Base-by-base conservation (phyloP, 2,797 vertebrate genomes). In the Lepilemur ruficaudatus region DNA sequence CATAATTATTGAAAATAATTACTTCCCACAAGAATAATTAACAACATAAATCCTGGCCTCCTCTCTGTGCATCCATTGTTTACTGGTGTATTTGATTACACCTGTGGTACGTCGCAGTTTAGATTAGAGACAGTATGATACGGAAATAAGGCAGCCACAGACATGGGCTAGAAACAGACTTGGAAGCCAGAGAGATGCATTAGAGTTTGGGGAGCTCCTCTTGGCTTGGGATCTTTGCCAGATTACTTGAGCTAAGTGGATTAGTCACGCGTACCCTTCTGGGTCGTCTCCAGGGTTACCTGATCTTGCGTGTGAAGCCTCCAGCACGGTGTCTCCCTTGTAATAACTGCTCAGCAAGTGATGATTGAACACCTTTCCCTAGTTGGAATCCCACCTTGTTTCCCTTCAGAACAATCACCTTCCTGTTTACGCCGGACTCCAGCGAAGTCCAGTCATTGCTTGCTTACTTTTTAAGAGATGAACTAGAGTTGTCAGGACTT, bases 401-500 rank as follows among this genome's bases (percentile, higher is more conserved):
- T 35, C 14, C 35, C 52, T 70, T 46, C 35, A 20, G n/a, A 17
- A n/a, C 0, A 38, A 57, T 17, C 12, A 11, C 35, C 75, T 41
- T 9, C 5, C 12, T 18, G 0, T 73, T 67, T 25, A 22, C 22
- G 22, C 2, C 50, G 61, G 28, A 48, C 52, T 52, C 59, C 15
- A 48, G 2, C 43, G 70, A 50, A 72, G 18, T 50, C 41, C 46
- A 57, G 28, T 61, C 10, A 8, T 22, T 17, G 30, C 78, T 69
- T 63, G 63, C 50, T 61, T 50, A 20, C 46, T 63, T 46, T 88
- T 91, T 70, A 93, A 46, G 32, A 38, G 76, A 41, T 35, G 63
- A 87, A 28, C 55, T 32, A 46, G 69, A 70, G 35, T 15, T 72
- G 20, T 61, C 46, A 65, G 46, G 55, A 48, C 30, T n/a, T 43